Percentiles rank a stretch among this genome's conserved stretches.
Evolutionary conservation across 1,140 invertebrate species (phyloP).

Genomic region (Drosophila takahashii): DNA sequence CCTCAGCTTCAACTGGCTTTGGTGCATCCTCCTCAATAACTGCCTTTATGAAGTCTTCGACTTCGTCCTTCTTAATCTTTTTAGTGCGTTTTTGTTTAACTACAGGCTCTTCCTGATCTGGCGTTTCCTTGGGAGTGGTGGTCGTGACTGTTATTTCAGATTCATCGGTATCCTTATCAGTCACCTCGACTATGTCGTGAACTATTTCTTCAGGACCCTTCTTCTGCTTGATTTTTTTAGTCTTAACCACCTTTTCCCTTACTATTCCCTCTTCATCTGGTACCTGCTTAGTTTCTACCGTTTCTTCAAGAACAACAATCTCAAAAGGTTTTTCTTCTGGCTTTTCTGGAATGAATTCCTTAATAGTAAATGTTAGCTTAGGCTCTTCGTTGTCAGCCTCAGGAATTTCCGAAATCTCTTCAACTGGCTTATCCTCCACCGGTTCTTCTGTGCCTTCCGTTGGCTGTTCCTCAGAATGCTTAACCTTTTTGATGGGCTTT

Average conservation of each 20-base stretch:
- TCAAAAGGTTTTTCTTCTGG: slow-evolving; percentile 64
- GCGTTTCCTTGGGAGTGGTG: slow-evolving; percentile 48
- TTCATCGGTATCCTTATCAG: slow-evolving; percentile 77
- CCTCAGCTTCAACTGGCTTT: slow-evolving; percentile 43
- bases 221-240: slow-evolving; percentile 76
- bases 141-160: slow-evolving; percentile 69
- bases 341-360: slow-evolving; percentile 71
- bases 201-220: slow-evolving; percentile 62
- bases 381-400: slow-evolving; percentile 55
- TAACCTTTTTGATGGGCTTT: slow-evolving; percentile 72
- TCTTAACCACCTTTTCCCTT: slow-evolving; percentile 73
- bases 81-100: slow-evolving; percentile 66
- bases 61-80: slow-evolving; percentile 69
- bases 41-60: slow-evolving; percentile 66
- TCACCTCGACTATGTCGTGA: slow-evolving; percentile 72
- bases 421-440: slow-evolving; percentile 36
- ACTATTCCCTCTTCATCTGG: slow-evolving; percentile 57
- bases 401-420: slow-evolving; percentile 3
- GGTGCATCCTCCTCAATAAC: slow-evolving; percentile 64
- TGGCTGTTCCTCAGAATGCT: slow-evolving; percentile 64
- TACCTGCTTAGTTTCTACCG: slow-evolving; percentile 45
- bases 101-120: slow-evolving; percentile 61
- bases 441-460: slow-evolving; percentile 40
- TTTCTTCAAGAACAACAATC: slow-evolving; percentile 67
- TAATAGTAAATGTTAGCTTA: slow-evolving; percentile 49